phyloP scores from a whole-genome alignment of 2,797 vertebrate genomes.

The Gobionotothen gibberifrons region DNA sequence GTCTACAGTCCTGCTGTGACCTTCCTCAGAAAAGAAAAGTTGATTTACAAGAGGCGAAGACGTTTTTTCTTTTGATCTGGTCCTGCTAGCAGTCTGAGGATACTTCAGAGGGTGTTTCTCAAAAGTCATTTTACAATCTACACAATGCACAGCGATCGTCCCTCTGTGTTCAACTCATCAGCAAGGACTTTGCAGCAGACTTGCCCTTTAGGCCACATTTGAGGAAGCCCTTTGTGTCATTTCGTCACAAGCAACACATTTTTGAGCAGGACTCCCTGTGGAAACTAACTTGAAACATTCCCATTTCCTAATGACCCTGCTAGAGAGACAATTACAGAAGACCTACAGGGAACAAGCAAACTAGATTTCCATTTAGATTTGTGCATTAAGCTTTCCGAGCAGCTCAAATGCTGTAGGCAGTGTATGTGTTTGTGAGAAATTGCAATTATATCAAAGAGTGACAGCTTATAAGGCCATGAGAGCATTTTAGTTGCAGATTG shows the following conservation, averaged over 20 bases:
- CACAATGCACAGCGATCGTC: neutral
- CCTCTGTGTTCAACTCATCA: constrained; percentile 13
- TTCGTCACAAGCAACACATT: constrained; percentile 38
- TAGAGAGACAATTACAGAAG: constrained; percentile 66
- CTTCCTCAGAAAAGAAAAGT: constrained; percentile 5
- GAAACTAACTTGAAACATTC: constrained; percentile 65
- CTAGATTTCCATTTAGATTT: constrained; percentile 76
- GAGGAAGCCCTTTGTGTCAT: constrained; percentile 38
- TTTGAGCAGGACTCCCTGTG: constrained; percentile 31
- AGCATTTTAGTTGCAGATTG: constrained; percentile 20
- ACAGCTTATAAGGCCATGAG: constrained; percentile 31
- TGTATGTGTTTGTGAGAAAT: constrained; percentile 39
- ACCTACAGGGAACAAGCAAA: constrained; percentile 64
- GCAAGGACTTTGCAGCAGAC: neutral
- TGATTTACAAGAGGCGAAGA: neutral
- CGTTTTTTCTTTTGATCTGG: constrained; percentile 48
- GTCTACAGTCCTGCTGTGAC: neutral
- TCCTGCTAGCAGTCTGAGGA: constrained; percentile 10
- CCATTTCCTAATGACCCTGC: constrained; percentile 71
- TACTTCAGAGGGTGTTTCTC: constrained; percentile 29
- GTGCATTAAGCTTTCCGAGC: constrained; percentile 48
- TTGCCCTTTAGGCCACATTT: constrained; percentile 27
- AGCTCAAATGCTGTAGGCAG: constrained; percentile 37
- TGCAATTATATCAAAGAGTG: constrained; percentile 34
- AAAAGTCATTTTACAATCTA: constrained; percentile 43